Percentiles rank a stretch among this genome's conserved stretches.
Conservation (phyloP, 2,888 invertebrate genomes). For the Dermolepida albohirtum region DNA sequence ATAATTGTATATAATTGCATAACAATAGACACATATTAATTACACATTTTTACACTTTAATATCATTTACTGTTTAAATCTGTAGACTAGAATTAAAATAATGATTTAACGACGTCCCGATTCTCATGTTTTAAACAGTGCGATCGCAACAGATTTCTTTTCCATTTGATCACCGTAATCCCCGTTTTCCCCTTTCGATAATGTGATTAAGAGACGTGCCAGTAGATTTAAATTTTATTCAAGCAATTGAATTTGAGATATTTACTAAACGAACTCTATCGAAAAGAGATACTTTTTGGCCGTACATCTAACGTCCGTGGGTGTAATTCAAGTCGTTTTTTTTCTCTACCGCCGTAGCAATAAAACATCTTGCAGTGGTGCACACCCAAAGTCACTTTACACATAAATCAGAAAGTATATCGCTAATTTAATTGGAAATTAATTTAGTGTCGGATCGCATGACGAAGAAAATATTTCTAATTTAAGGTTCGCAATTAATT, state of each 20-base stretch:
- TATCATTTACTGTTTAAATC: too few relatives aligned
- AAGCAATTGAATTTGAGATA: slow-evolving; percentile 23
- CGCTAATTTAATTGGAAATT: slow-evolving; percentile 36
- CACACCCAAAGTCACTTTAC: slow-evolving; percentile 15
- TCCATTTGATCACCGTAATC: too few relatives aligned
- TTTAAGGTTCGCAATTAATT: slow-evolving; percentile 33
- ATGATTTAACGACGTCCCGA: too few relatives aligned
- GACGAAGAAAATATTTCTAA: slow-evolving; percentile 23
- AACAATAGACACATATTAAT: too few relatives aligned
- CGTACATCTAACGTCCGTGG: too few relatives aligned
- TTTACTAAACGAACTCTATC: neutral
- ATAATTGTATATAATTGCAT: too few relatives aligned
- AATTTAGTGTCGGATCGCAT: slow-evolving; percentile 34
- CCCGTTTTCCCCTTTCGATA: too few relatives aligned
- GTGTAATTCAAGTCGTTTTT: neutral
- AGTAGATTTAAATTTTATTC: slow-evolving; percentile 5
- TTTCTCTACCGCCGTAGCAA: neutral
- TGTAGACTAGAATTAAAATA: too few relatives aligned
- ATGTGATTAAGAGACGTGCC: too few relatives aligned
- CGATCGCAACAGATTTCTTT: too few relatives aligned
- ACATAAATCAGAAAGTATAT: slow-evolving; percentile 28
- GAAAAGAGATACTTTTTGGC: neutral
- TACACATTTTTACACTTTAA: too few relatives aligned
- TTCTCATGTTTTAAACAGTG: too few relatives aligned
- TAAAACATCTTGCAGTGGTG: slow-evolving; percentile 15